Percentiles rank a stretch among this genome's conserved stretches.
Evolutionary conservation across 2,888 invertebrate species (phyloP).

Genomic region (Pecten maximus): DNA sequence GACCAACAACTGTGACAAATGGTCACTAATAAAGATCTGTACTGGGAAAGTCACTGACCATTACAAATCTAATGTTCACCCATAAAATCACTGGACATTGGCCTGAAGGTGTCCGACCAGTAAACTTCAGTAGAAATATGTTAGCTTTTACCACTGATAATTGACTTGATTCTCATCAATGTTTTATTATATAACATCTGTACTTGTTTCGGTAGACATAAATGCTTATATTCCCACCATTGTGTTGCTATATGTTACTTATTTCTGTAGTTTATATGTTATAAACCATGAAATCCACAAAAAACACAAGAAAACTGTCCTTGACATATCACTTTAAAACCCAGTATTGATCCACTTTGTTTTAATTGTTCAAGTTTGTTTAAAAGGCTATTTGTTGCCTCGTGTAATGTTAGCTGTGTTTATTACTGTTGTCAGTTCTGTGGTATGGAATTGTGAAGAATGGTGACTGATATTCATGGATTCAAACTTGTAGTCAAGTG

Average conservation of each 20-base stretch:
- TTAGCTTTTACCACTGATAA: background rate
- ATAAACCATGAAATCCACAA: background rate
- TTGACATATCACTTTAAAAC: background rate
- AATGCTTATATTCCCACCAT: too few species aligned
- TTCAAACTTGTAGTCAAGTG: too few species aligned
- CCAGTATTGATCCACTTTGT: background rate
- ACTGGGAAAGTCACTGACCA: background rate
- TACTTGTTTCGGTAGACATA: too few species aligned
- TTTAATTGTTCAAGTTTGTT: too few species aligned
- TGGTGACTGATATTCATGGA: too few species aligned
- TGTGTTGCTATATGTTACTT: background rate
- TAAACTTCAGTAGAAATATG: background rate
- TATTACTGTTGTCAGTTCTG: background rate
- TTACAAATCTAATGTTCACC: constrained; percentile 28
- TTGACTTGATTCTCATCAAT: background rate
- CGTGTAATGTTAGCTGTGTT: background rate
- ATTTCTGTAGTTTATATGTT: background rate
- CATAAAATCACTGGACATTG: constrained; percentile 10
- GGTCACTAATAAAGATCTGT: constrained; percentile 29
- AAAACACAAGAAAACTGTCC: background rate
- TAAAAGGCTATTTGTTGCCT: too few species aligned
- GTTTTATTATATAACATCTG: background rate
- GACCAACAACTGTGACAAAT: background rate
- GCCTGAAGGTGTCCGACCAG: background rate
- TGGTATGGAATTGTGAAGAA: background rate